Evolutionary conservation across 2,888 invertebrate species (phyloP).

Genomic region (Stenoptilia bipunctidactyla): DNA sequence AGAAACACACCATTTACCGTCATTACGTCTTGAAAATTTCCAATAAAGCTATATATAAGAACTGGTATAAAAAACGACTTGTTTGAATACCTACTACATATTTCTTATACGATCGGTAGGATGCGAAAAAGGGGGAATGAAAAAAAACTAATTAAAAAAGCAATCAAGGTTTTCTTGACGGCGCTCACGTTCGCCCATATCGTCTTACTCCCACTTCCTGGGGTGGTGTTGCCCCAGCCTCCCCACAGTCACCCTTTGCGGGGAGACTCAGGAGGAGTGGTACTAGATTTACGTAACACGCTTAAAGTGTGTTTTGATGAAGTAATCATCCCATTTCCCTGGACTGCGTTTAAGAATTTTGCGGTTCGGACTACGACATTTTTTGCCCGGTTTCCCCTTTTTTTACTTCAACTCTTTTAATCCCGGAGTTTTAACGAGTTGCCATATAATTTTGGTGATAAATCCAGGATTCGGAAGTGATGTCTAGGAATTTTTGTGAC

Average conservation of each 20-base stretch:
- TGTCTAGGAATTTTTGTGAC: neutral
- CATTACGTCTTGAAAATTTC: conserved; percentile 8
- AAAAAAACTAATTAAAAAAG: conserved; percentile 71
- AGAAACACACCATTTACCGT: neutral
- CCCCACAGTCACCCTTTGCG: conserved; percentile 44
- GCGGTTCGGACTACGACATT: conserved; percentile 55
- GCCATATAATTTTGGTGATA: conserved; percentile 45
- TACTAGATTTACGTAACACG: conserved; percentile 72
- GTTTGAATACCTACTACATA: conserved; percentile 39
- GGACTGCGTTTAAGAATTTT: conserved; percentile 68
- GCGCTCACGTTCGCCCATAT: conserved; percentile 72
- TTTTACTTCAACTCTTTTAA: conserved; percentile 58
- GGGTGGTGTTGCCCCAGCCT: conserved; percentile 29
- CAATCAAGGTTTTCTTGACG: conserved; percentile 73
- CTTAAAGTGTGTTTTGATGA: conserved; percentile 72
- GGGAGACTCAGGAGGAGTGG: conserved; percentile 44
- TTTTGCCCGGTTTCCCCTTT: conserved; percentile 19
- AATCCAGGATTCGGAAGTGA: conserved; percentile 27
- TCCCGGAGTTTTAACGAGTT: conserved; percentile 54
- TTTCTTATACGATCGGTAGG: conserved; percentile 56
- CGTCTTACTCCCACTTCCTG: conserved; percentile 64
- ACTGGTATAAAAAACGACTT: too few relatives aligned
- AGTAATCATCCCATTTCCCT: conserved; percentile 70
- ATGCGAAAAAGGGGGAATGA: conserved; percentile 66
- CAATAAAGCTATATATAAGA: conserved; percentile 18